Base-by-base conservation (phyloP, 2,797 vertebrate species). In the Falco novaeseelandiae region DNA sequence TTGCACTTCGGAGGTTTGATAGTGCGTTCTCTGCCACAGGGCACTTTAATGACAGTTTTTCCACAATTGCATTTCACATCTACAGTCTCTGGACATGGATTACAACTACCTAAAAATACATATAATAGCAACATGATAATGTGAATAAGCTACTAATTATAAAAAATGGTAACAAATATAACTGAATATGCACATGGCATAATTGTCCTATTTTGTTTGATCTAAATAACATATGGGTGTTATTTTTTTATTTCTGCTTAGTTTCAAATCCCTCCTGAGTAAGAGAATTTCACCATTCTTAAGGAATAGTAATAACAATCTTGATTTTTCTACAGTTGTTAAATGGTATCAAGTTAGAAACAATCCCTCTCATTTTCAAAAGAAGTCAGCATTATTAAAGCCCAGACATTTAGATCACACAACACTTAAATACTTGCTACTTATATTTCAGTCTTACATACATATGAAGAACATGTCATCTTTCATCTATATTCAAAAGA, bases 1-100 rank as follows among this genome's bases (percentile, higher is more conserved):
- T 98, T 99, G 96, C 99, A 99, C 66, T 97, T 99, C 7, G 99
- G 99, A 8, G 99, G 98, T 59, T 97, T 99, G 84, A 99, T 99
- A 96, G 97, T 99, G 17, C 98, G 98, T 95, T 99, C 99, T 83
- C 99, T 98, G 29, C 99, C 99, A 97, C 99, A 99, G 7, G 99
- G 99, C 27, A 99, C 99, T 12, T 97, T 98, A 63, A 99, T 93
- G 49, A 98, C 97, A 5, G 98, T 98, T 20, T 96, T 97, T 7
- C 98, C 97, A 83, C 99, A 99, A 8, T 89, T 96, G 83, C 99
- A 99, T 44, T 97, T 98, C 69, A 99, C 99, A 85, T 99, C 98
- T 58, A 99, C 98, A 3, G 97, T 98, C 98, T 99, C 99, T 0
- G 99, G 99, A 93, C 99, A 99, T 0, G 99, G 99, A 90, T 99